Base-by-base conservation (phyloP, 2,888 invertebrate species). In the Drosophila subsilvestris region DNA sequence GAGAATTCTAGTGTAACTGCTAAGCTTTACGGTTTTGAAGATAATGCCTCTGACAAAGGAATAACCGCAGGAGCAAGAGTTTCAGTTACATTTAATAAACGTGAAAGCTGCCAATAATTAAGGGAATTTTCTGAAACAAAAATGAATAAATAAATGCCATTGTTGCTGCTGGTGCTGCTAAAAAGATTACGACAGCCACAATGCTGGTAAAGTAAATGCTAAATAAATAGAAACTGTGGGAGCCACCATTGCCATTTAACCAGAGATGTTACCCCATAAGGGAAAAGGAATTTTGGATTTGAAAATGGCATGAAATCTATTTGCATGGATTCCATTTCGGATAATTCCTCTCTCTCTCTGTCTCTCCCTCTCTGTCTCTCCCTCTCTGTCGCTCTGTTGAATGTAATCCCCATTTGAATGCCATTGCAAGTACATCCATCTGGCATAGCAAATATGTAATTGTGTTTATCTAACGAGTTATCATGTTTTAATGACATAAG, bases 1-100 rank as follows among this genome's bases (percentile, higher is more conserved):
- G n/a, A 37, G 55, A 43, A 10, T 9, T 49, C 48, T 25, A 32
- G 29, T 29, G 65, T 55, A 54, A 63, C 65, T 55, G 48, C 42
- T 43, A 48, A 25, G 29, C 42, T 42, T 43, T 42, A 43, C 20
- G 37, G 63, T 18, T 54, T 48, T 63, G 54, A 42, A 49, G 53
- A 29, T 63, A 48, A 29, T 18, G 10, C n/a, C 65, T 25, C 43
- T 55, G 55, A 32, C 54, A 65, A n/a, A 43, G 54, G 9, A 49
- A 25, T 51, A 45, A 42, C 47, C 27, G 18, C 63, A 22, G 51
- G 10, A 51, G 27, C 62, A 62, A 62, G 45, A 45, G 42, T 49
- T 55, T 55, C 65, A 65, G 65, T 42, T 32, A 14, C 48, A 49
- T 55, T 63, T 44, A 63, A 54, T 43, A 55, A 65, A 49, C 63